Evolutionary conservation across 1,140 invertebrate species (phyloP).

Genomic region (Belonocnema kinseyi): DNA sequence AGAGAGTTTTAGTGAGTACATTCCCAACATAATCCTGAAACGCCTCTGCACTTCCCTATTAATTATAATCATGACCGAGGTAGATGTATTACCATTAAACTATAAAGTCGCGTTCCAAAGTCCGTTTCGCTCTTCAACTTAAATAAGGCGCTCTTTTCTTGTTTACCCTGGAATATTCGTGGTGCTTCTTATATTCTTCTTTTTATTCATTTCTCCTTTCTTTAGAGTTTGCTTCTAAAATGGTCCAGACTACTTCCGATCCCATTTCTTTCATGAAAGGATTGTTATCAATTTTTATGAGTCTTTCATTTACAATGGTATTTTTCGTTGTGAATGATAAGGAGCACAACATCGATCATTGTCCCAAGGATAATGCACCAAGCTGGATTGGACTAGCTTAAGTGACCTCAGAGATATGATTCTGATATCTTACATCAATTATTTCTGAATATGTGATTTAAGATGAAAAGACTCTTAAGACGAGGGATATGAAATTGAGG

Average conservation of each 20-base stretch:
- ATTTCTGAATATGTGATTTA: conserved; percentile 8
- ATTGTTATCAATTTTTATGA: background rate
- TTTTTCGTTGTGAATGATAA: conserved; percentile 19
- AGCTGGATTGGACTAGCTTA: background rate
- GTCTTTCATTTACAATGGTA: background rate
- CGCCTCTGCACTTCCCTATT: conserved; percentile 63
- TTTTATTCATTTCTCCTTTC: conserved; percentile 22
- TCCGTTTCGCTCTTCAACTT: conserved; percentile 17
- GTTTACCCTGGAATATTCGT: background rate
- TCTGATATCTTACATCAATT: conserved; percentile 16
- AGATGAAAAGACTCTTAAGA: background rate
- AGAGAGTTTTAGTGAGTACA: conserved; percentile 16
- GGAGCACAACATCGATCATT: conserved; percentile 1
- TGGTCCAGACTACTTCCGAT: background rate
- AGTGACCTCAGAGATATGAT: background rate
- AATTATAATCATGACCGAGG: conserved; percentile 47
- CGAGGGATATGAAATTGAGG: background rate
- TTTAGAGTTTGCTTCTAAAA: conserved; percentile 25
- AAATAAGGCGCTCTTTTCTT: conserved; percentile 32
- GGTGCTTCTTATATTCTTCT: conserved; percentile 15
- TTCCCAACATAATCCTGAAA: conserved; percentile 13
- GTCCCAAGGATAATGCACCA: conserved; percentile 22
- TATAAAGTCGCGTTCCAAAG: conserved; percentile 15
- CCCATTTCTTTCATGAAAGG: background rate
- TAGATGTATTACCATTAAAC: conserved; percentile 23